phyloP scores from a whole-genome alignment of 1,140 invertebrate species.

The Zophobas morio region DNA sequence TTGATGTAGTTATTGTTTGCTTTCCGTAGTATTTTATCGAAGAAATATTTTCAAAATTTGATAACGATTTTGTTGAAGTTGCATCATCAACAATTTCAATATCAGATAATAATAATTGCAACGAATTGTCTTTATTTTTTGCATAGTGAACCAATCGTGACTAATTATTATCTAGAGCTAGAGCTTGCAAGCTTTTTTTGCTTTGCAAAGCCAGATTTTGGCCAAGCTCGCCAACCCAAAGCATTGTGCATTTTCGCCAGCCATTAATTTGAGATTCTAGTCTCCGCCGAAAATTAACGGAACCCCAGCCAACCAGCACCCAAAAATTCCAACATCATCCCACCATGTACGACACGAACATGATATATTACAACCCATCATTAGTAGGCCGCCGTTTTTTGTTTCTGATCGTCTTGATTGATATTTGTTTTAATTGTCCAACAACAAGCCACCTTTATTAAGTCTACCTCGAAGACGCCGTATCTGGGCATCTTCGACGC shows the following conservation, averaged over 20 bases:
- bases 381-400: conserved; percentile 1
- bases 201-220: too few species aligned
- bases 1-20: too few species aligned
- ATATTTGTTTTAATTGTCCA: neutral
- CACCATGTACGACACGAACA: neutral
- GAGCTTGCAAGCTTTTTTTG: too few species aligned
- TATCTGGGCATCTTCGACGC: neutral
- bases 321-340: neutral
- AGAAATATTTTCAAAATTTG: too few species aligned
- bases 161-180: too few species aligned
- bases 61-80: too few species aligned
- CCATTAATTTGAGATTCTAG: neutral
- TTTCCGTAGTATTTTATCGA: too few species aligned
- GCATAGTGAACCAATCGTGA: too few species aligned
- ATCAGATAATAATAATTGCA: too few species aligned
- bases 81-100: too few species aligned
- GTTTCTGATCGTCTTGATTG: neutral
- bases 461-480: neutral
- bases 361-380: neutral
- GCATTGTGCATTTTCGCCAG: neutral
- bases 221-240: too few species aligned
- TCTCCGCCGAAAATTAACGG: neutral
- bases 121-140: too few species aligned
- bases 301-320: neutral
- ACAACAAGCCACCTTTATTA: neutral